Conservation (phyloP, 2,888 invertebrate species). For the Drepana falcataria region DNA sequence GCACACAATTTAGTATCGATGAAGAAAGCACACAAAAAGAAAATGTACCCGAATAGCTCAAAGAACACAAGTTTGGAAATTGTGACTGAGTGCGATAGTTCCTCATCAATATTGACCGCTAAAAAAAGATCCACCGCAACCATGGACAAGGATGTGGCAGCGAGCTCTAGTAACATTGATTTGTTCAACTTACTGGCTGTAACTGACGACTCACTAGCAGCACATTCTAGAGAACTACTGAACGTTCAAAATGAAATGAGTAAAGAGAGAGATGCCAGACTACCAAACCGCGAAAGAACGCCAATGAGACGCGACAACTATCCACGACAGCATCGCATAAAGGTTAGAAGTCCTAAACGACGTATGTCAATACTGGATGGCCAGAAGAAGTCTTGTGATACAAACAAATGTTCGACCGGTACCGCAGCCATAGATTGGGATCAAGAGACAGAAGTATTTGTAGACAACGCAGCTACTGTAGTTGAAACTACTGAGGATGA, state of each 20-base stretch:
- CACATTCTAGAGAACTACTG: slow-evolving; percentile 8
- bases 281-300: slow-evolving; percentile 25
- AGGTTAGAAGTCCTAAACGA: slow-evolving; percentile 61
- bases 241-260: slow-evolving; percentile 10
- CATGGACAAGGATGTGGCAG: slow-evolving; percentile 47
- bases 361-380: slow-evolving; percentile 26
- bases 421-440: slow-evolving; percentile 39
- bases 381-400: slow-evolving; percentile 23
- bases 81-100: slow-evolving; percentile 35
- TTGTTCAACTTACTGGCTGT: slow-evolving; percentile 21
- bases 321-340: slow-evolving; percentile 49
- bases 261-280: slow-evolving; percentile 14
- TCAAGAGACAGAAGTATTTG: slow-evolving; percentile 28
- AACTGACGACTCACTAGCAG: slow-evolving; percentile 9
- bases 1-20: slow-evolving; percentile 14
- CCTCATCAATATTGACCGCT: slow-evolving; percentile 16
- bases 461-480: slow-evolving; percentile 18
- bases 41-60: slow-evolving; percentile 33
- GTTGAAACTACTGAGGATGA: slow-evolving; percentile 27
- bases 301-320: slow-evolving; percentile 36
- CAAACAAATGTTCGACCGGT: slow-evolving; percentile 22
- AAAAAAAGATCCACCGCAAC: slow-evolving; percentile 18
- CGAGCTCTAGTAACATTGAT: slow-evolving; percentile 46
- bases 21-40: slow-evolving; percentile 32
- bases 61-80: slow-evolving; percentile 32